Conservation (phyloP, 2,888 invertebrate species). For the Agrotis exclamationis region DNA sequence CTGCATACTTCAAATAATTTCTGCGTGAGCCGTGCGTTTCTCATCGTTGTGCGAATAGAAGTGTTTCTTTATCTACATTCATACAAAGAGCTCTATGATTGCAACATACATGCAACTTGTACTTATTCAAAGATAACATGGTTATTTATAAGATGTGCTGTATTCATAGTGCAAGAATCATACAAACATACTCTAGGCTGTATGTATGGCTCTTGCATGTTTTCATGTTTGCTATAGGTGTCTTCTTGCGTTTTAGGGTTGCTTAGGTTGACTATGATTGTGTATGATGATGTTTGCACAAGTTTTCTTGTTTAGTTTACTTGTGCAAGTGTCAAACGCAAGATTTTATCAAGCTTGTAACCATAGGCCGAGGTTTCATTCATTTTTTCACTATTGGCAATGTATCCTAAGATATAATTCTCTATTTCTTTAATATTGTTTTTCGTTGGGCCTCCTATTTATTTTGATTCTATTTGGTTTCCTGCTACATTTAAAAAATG, state of each 20-base stretch:
- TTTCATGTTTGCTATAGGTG: conserved; percentile 14
- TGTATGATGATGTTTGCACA: conserved; percentile 1
- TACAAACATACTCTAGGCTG: neutral
- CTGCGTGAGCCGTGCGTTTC: conserved; percentile 28
- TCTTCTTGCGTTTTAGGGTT: conserved; percentile 35
- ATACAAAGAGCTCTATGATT: conserved; percentile 81
- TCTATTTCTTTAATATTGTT: too few relatives aligned
- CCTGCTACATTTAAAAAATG: too few relatives aligned
- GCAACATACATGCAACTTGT: conserved; percentile 72
- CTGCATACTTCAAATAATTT: conserved; percentile 35
- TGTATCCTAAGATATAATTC: too few relatives aligned
- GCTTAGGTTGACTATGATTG: neutral
- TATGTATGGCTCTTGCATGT: neutral
- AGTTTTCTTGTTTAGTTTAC: conserved; percentile 12
- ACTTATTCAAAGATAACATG: conserved; percentile 78
- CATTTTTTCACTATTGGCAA: too few relatives aligned
- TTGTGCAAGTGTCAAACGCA: conserved; percentile 18
- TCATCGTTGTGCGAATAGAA: conserved; percentile 67
- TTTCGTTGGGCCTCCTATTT: too few relatives aligned
- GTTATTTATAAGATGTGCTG: conserved; percentile 85
- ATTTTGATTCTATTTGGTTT: too few relatives aligned
- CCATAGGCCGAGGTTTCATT: too few relatives aligned
- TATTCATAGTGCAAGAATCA: conserved; percentile 77
- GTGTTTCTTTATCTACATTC: conserved; percentile 80
- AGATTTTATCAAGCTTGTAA: neutral